phyloP scores from a whole-genome alignment of 2,113 vertebrate species.

The Percina caprodes region DNA sequence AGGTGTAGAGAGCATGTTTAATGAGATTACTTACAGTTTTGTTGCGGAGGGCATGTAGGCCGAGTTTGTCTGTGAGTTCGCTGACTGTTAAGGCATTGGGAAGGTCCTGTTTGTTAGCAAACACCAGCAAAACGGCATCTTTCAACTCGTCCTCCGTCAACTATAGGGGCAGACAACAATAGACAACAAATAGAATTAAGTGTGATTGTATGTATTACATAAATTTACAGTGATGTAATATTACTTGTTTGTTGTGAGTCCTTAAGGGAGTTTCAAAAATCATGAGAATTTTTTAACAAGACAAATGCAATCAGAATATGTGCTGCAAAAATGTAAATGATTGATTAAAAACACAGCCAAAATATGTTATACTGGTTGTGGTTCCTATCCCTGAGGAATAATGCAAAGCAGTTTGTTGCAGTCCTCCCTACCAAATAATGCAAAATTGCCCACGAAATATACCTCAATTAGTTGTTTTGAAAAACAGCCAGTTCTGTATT shows the following conservation, averaged over 20 bases:
- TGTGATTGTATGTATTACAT: neutral
- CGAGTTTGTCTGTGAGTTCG: conserved; percentile 91
- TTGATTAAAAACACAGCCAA: neutral
- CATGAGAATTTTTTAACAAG: neutral
- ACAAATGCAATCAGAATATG: neutral
- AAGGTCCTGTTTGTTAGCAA: conserved; percentile 96
- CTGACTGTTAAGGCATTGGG: conserved; percentile 91
- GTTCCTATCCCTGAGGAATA: neutral
- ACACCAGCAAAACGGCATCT: conserved; percentile 91
- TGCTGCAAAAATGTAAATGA: neutral
- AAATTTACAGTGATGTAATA: neutral
- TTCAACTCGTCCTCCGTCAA: conserved; percentile 91
- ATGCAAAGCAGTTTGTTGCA: neutral
- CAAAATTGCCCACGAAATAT: neutral
- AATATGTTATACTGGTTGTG: neutral
- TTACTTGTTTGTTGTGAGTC: neutral
- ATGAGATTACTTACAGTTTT: conserved; percentile 83
- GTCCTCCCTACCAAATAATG: neutral
- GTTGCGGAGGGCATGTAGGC: conserved; percentile 85
- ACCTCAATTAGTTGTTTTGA: too few relatives aligned
- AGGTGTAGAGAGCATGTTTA: neutral
- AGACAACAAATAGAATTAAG: neutral
- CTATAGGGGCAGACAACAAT: conserved; percentile 67
- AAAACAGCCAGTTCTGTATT: neutral
- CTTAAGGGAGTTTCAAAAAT: neutral